These are phyloP conservation scores for Scaptomyza hsui DNA, from an alignment of 1,140 invertebrate genomes.

Conservation along the genomic window DNA sequence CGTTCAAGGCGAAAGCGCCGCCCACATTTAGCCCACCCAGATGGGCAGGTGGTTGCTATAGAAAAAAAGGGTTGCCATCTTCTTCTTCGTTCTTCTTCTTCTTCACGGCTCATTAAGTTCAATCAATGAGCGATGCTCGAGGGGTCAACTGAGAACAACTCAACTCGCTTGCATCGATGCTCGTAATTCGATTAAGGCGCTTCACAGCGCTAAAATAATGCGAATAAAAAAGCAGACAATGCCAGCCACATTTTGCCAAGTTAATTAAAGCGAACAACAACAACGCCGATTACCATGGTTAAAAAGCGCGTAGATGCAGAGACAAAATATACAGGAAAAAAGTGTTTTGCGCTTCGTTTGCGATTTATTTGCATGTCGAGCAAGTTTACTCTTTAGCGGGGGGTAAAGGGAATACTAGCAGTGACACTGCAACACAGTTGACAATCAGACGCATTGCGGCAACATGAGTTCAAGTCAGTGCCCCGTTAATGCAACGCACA, in stretches of 20 bases:
- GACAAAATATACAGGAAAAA: not conserved
- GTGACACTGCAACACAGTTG: constrained; percentile 27
- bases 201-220: constrained; percentile 50
- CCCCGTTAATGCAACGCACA: constrained; percentile 37
- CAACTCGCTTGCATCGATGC: constrained; percentile 15
- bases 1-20: constrained; percentile 16
- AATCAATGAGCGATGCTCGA: constrained; percentile 60
- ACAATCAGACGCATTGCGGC: constrained; percentile 24
- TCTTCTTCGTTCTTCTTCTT: not conserved
- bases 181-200: constrained; percentile 74
- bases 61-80: not conserved
- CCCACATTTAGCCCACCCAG: constrained; percentile 8
- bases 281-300: constrained; percentile 16
- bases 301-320: constrained; percentile 45
- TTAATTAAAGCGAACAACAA: constrained; percentile 54
- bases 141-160: constrained; percentile 4
- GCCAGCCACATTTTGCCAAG: constrained; percentile 52
- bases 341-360: constrained; percentile 26
- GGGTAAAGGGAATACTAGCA: not conserved
- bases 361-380: constrained; percentile 21
- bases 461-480: constrained; percentile 11
- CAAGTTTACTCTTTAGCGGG: not conserved
- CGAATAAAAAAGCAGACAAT: constrained; percentile 2
- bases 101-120: constrained; percentile 69
- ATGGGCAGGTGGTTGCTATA: not conserved